Evolutionary conservation across 1,140 invertebrate genomes (phyloP), one percentile per base, ranked within the genome.

Genomic region (Holotrichia oblita): DNA sequence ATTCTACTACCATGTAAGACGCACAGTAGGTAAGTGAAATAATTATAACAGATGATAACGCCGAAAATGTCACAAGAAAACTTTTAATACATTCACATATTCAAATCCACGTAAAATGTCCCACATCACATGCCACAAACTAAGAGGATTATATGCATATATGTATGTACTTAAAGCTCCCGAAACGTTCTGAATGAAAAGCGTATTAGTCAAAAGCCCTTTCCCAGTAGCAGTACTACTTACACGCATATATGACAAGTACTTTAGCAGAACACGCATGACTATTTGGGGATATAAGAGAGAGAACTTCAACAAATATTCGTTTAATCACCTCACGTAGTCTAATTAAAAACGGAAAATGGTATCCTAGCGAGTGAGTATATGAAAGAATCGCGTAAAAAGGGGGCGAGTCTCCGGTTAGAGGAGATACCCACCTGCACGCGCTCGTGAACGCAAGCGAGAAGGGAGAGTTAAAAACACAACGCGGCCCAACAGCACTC

Each of bases 321-420:
- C 48, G 12, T 14, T 55, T n/a, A 55, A 55, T 55, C 48, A 55
- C 48, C 14, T 55, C 48, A 55, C 48, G 48, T 55, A 55, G 48
- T 55, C 48, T 55, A 55, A 55, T 55, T 55, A 55, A 55, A 55
- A 55, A 55, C 48, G n/a, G 17, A 55, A 55, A 55, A 55, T 14
- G 44, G 44, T n/a, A n/a, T n/a, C n/a, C n/a, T n/a, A n/a, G n/a
- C n/a, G 27, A 34, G 48, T 55, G 2, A 14, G 48, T 17, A 17
- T 6, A 14, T 14, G 14, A 55, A 55, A 55, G 48, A 17, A 55
- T 55, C 48, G 48, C 48, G 14, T 17, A 55, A 55, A 55, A 55
- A 55, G 17, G 48, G 48, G 6, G 48, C 48, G 48, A 17, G 14
- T 17, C 48, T 10, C 14, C 48, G 48, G 48, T 55, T n/a, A n/a